A percentile compares a stretch with the other conserved stretches of the same genome.
Conservation (phyloP, 1,140 invertebrate genomes). For the Amphibalanus amphitrite region DNA sequence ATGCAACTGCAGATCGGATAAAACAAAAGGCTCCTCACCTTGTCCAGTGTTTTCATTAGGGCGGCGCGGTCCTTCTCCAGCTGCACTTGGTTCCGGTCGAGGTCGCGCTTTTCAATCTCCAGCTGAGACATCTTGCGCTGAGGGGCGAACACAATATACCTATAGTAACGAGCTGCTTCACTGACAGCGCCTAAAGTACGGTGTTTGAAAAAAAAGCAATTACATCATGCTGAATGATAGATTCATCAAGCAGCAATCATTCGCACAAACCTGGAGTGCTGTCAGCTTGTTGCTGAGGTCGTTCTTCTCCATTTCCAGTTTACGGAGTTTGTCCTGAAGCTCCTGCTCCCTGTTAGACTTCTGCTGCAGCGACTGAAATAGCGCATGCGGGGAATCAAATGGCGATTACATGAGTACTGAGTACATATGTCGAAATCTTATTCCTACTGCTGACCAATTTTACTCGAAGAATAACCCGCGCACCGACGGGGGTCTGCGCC, state of each 20-base stretch:
- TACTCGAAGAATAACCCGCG: too few species aligned
- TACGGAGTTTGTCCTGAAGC: neutral
- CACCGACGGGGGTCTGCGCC: too few species aligned
- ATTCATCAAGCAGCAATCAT: too few species aligned
- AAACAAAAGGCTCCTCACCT: neutral
- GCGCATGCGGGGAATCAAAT: too few species aligned
- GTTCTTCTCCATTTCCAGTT: neutral
- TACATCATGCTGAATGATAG: too few species aligned
- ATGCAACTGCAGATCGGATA: too few species aligned
- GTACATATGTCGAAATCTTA: too few species aligned
- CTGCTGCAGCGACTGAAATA: neutral
- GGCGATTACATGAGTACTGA: too few species aligned
- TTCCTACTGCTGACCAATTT: too few species aligned
- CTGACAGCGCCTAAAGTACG: too few species aligned
- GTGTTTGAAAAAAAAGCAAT: too few species aligned
- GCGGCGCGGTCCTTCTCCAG: neutral
- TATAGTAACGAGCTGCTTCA: too few species aligned
- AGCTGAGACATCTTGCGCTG: neutral
- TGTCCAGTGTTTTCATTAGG: neutral
- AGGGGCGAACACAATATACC: neutral
- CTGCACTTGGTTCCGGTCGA: neutral
- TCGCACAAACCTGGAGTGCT: neutral
- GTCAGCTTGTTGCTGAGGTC: neutral
- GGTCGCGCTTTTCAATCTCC: neutral
- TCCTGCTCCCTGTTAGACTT: neutral